Percentiles rank a stretch among this genome's conserved stretches.
These are phyloP conservation scores for Ophioninae sp. DNA, from an alignment of 2,888 invertebrate species.

Conservation along the genomic window DNA sequence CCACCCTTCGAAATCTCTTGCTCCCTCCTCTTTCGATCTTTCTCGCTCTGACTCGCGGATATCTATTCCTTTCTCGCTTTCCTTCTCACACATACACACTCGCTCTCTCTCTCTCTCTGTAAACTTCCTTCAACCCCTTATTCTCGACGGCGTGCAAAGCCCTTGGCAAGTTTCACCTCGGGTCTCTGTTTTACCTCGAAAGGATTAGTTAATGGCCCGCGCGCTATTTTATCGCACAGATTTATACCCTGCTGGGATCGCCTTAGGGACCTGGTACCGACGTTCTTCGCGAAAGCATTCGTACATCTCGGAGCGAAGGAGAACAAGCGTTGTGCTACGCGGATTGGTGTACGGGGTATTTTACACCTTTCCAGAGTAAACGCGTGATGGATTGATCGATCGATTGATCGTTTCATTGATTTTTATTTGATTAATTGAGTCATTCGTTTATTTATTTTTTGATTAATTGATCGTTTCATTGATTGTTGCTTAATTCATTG, in stretches of 20 bases:
- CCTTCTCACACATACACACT: conserved; percentile 39
- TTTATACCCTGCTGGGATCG: conserved; percentile 72
- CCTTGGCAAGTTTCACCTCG: conserved; percentile 52
- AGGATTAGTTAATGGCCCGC: conserved; percentile 79
- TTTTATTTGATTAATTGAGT: too few species aligned
- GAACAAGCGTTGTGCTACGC: background rate
- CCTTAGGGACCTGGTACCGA: conserved; percentile 46
- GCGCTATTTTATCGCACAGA: conserved; percentile 79
- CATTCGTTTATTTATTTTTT: too few species aligned
- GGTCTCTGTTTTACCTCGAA: conserved; percentile 75
- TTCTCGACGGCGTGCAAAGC: conserved; percentile 38
- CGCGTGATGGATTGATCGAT: background rate
- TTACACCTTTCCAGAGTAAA: background rate
- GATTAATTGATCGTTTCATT: background rate
- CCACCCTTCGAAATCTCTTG: conserved; percentile 74
- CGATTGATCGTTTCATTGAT: background rate
- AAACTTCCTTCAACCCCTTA: conserved; percentile 32
- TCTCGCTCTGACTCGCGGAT: conserved; percentile 54
- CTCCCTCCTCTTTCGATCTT: conserved; percentile 55
- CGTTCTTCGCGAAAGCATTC: conserved; percentile 11
- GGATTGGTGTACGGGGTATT: background rate
- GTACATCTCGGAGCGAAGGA: background rate
- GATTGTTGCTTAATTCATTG: too few species aligned
- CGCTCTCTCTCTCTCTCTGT: conserved; percentile 14
- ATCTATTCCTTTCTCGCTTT: conserved; percentile 17